phyloP scores from a whole-genome alignment of 2,888 invertebrate species.

The Operophtera brumata region DNA sequence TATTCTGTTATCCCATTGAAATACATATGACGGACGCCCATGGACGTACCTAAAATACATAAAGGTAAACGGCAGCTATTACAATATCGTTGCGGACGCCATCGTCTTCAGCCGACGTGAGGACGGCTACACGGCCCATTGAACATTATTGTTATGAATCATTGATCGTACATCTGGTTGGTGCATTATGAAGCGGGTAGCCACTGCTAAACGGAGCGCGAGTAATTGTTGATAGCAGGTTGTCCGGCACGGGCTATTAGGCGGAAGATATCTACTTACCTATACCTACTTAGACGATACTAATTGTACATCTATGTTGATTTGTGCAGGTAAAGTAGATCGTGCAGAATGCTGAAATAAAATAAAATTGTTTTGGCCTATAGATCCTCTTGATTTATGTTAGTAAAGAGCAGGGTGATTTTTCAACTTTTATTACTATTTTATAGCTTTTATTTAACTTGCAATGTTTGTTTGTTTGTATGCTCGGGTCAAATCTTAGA shows the following conservation, averaged over 20 bases:
- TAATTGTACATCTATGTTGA: too few relatives aligned
- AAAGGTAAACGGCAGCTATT: too few relatives aligned
- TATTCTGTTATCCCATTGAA: too few relatives aligned
- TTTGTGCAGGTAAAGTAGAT: background rate
- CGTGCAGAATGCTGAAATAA: background rate
- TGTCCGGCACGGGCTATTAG: conserved; percentile 19
- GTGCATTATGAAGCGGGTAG: conserved; percentile 18
- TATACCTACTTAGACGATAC: background rate
- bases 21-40: too few relatives aligned
- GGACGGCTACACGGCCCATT: conserved; percentile 8
- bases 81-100: too few relatives aligned
- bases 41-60: too few relatives aligned
- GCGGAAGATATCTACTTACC: conserved; percentile 7
- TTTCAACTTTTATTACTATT: too few relatives aligned
- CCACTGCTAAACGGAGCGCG: conserved; percentile 21
- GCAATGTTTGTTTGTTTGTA: too few relatives aligned
- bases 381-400: background rate
- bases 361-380: background rate
- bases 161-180: conserved; percentile 16
- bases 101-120: background rate
- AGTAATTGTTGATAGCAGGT: conserved; percentile 28
- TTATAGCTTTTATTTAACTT: too few relatives aligned
- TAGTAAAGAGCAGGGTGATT: background rate
- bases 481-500: too few relatives aligned
- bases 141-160: conserved; percentile 15